Evolutionary conservation across 2,113 vertebrate species (phyloP).

Genomic region (Caracal caracal): DNA sequence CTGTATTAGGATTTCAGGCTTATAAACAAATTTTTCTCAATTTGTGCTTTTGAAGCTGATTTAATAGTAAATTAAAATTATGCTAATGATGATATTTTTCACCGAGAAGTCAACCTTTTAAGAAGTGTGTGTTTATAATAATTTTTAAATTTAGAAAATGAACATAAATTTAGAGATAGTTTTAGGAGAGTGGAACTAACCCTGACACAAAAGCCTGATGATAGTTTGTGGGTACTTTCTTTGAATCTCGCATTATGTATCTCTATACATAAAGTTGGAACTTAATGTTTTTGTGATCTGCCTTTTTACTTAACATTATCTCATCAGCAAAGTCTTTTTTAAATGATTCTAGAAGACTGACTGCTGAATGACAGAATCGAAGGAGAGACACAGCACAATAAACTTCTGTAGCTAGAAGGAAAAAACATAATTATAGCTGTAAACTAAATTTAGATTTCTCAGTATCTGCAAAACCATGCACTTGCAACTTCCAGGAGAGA

Average conservation of each 20-base stretch:
- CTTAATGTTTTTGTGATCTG: not conserved
- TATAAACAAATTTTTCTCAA: not conserved
- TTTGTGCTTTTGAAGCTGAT: slow-evolving; percentile 36
- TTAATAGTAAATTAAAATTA: slow-evolving; percentile 40
- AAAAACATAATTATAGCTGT: not conserved
- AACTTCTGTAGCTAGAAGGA: not conserved
- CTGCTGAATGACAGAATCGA: not conserved
- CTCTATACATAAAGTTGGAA: not conserved
- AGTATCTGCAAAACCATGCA: slow-evolving; percentile 8
- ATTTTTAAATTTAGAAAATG: slow-evolving; percentile 13
- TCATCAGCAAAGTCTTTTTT: not conserved
- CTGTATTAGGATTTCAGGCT: slow-evolving; percentile 20
- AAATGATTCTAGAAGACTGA: not conserved
- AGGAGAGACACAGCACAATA: not conserved
- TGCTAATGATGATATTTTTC: not conserved
- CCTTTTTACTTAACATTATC: not conserved
- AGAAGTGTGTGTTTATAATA: not conserved
- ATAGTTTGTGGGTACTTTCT: not conserved
- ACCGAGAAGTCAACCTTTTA: not conserved
- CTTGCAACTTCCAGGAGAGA: not conserved
- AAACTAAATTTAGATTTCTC: slow-evolving; percentile 5
- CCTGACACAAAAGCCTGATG: not conserved
- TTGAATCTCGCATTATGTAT: not conserved
- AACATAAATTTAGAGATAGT: not conserved
- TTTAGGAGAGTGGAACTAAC: not conserved